Percentiles rank a stretch among this genome's conserved stretches.
Evolutionary conservation across 2,888 invertebrate genomes (phyloP).

Genomic region (Drosophila atroscutellata): DNA sequence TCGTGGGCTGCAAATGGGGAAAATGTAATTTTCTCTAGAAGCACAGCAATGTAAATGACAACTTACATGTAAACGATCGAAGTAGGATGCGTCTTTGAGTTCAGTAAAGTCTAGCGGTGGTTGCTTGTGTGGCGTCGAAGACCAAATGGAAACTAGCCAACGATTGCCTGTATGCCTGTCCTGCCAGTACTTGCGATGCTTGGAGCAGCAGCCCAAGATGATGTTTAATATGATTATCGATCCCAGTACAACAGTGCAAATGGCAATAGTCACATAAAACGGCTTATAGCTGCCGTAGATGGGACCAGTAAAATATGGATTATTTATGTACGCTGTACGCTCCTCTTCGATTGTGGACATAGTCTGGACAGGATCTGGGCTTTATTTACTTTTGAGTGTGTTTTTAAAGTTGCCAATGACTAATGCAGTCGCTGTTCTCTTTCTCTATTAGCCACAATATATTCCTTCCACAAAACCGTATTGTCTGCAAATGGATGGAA

Average conservation of each 20-base stretch:
- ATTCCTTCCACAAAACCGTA: slow-evolving; percentile 29
- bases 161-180: slow-evolving; percentile 92
- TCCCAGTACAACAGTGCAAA: slow-evolving; percentile 90
- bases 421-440: slow-evolving; percentile 44
- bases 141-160: slow-evolving; percentile 94
- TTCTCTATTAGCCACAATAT: slow-evolving; percentile 15
- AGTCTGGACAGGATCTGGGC: slow-evolving; percentile 61
- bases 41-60: background rate
- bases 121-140: slow-evolving; percentile 92
- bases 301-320: slow-evolving; percentile 87
- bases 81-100: slow-evolving; percentile 86
- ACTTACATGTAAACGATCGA: slow-evolving; percentile 82
- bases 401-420: slow-evolving; percentile 34
- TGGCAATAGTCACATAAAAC: slow-evolving; percentile 92
- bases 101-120: slow-evolving; percentile 92
- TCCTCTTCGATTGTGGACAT: slow-evolving; percentile 89
- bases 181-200: slow-evolving; percentile 92
- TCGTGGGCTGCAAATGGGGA: slow-evolving; percentile 62
- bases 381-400: slow-evolving; percentile 35
- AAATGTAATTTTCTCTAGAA: background rate
- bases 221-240: slow-evolving; percentile 91
- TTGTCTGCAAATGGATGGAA: slow-evolving; percentile 43
- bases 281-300: slow-evolving; percentile 91
- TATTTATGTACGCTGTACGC: slow-evolving; percentile 87
- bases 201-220: slow-evolving; percentile 92